Evolutionary conservation across 2,797 vertebrate genomes (phyloP).

Genomic region (Myiotriccus ornatus): DNA sequence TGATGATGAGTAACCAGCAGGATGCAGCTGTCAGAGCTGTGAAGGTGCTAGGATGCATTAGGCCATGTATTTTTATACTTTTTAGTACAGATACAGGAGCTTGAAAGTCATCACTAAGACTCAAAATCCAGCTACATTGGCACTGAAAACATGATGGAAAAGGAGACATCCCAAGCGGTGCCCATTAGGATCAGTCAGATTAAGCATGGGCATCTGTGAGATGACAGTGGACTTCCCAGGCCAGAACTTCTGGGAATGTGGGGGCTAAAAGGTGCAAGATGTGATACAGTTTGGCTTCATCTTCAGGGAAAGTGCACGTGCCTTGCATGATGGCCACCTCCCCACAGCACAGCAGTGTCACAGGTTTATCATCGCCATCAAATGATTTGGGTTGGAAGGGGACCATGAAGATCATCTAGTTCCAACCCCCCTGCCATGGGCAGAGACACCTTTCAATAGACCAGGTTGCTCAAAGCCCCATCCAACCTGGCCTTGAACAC

Average conservation of each 20-base stretch:
- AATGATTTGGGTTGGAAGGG: neutral
- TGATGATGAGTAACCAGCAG: neutral
- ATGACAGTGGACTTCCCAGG: neutral
- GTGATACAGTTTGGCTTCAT: neutral
- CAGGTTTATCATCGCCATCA: neutral
- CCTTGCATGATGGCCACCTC: neutral
- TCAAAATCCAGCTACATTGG: neutral
- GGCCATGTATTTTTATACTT: neutral
- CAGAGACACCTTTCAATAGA: neutral
- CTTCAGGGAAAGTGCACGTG: neutral
- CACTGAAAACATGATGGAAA: accelerated
- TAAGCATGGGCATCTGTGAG: neutral
- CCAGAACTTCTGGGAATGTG: neutral
- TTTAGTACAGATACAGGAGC: neutral
- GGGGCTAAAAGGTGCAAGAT: neutral
- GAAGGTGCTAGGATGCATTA: neutral
- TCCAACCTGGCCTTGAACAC: neutral
- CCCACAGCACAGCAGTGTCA: neutral
- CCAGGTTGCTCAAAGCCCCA: neutral
- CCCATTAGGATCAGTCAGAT: neutral
- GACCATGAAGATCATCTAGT: neutral
- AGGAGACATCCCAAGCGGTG: accelerated
- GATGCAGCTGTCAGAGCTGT: neutral
- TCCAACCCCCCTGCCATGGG: neutral
- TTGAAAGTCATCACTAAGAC: neutral